Evolutionary conservation across 2,888 invertebrate genomes (phyloP).

Genomic region (Polymixis flavicincta): DNA sequence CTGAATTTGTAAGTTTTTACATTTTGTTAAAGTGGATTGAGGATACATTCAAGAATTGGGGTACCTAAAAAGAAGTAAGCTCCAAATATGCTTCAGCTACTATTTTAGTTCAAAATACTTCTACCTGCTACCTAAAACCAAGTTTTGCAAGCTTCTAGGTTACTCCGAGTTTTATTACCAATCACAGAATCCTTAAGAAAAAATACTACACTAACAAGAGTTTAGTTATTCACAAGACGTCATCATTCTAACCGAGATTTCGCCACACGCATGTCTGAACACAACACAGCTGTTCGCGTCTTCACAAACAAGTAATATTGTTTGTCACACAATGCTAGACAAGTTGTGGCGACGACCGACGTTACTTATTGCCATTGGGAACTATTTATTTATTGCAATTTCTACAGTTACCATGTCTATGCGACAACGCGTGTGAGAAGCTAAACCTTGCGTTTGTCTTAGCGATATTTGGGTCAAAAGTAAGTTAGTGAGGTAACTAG

Average conservation of each 20-base stretch:
- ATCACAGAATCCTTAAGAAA: not conserved
- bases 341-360: slow-evolving; percentile 44
- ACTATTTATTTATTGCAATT: slow-evolving; percentile 1
- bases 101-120: not conserved
- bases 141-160: not conserved
- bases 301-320: slow-evolving; percentile 31
- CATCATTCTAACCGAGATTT: not conserved
- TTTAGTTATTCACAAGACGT: not conserved
- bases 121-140: not conserved
- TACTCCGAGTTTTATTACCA: not conserved
- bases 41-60: not conserved
- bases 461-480: not conserved
- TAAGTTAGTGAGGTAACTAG: not conserved
- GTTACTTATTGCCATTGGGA: slow-evolving; percentile 9
- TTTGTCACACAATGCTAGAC: slow-evolving; percentile 34
- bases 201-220: not conserved
- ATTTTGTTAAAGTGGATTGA: not conserved
- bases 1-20: not conserved
- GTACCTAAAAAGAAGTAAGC: not conserved
- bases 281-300: slow-evolving; percentile 8
- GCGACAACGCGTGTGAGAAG: not conserved
- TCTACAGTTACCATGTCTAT: not conserved
- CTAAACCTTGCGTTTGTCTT: not conserved
- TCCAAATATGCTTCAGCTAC: not conserved
- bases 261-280: not conserved